Evolutionary conservation across 2,797 vertebrate genomes (phyloP).

Genomic region (Hyperoplus lanceolatus): DNA sequence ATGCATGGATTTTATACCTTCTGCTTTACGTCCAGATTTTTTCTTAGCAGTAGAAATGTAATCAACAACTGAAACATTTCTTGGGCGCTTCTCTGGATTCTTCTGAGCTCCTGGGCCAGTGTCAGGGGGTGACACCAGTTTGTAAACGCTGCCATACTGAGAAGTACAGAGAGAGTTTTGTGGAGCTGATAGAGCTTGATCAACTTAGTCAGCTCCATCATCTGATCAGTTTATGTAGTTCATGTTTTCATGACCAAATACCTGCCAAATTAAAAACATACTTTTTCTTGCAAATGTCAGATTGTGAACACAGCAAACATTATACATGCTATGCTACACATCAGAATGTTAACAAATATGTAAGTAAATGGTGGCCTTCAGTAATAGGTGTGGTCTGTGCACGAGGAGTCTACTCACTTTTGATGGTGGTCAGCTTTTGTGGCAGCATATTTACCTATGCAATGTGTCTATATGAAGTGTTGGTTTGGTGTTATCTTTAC

Average conservation of each 20-base stretch:
- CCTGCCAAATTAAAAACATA: too few species aligned
- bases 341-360: not conserved
- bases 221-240: not conserved
- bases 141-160: too few species aligned
- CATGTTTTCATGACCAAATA: not conserved
- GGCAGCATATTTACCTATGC: not conserved
- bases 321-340: not conserved
- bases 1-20: not conserved
- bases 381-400: constrained; percentile 10
- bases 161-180: too few species aligned
- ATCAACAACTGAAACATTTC: too few species aligned
- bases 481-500: constrained; percentile 37
- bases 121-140: too few species aligned
- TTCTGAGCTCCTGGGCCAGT: too few species aligned
- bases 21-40: too few species aligned
- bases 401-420: constrained; percentile 4
- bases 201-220: not conserved
- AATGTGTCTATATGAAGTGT: constrained; percentile 24
- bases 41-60: too few species aligned
- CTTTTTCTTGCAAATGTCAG: not conserved
- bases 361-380: not conserved
- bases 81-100: too few species aligned
- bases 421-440: constrained; percentile 14
- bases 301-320: not conserved
- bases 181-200: too few species aligned